phyloP scores from a whole-genome alignment of 2,113 vertebrate genomes.

The Antigone vipio region DNA sequence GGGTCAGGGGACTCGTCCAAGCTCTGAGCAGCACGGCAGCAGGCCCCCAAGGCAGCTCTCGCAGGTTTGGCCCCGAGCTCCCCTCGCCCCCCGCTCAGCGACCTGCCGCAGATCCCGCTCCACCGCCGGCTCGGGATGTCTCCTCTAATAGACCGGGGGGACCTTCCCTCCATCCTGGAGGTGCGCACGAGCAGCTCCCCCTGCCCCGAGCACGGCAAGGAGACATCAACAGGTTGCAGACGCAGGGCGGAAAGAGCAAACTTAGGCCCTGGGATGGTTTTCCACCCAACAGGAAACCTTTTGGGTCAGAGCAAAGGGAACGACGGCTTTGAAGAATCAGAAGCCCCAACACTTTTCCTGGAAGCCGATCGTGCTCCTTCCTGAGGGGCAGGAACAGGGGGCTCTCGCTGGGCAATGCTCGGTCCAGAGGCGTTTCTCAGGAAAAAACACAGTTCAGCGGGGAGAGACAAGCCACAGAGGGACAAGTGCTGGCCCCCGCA shows the following conservation, averaged over 20 bases:
- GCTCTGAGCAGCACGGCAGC: accelerated
- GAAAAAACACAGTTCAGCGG: not conserved
- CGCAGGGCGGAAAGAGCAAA: not conserved
- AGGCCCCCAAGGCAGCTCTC: not conserved
- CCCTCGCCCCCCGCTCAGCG: no score
- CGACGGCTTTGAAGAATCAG: not conserved
- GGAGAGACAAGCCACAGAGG: not conserved
- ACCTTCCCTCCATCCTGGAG: not conserved
- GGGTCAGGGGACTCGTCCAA: not conserved
- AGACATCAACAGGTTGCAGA: not conserved
- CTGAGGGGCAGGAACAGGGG: not conserved
- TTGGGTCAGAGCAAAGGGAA: not conserved
- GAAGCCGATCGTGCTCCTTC: not conserved
- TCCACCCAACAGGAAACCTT: constrained; percentile 2
- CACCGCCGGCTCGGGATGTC: not conserved
- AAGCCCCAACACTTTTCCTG: not conserved
- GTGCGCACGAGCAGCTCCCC: not conserved
- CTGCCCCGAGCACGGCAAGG: accelerated
- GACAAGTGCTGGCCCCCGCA: not conserved
- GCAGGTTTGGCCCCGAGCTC: accelerated
- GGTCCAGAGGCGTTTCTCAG: not conserved
- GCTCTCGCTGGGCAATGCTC: accelerated
- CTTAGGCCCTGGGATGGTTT: not conserved
- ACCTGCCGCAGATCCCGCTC: accelerated
- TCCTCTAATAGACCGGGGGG: accelerated